Conservation (phyloP, 1,140 invertebrate genomes). For the Oryctes rhinoceros region DNA sequence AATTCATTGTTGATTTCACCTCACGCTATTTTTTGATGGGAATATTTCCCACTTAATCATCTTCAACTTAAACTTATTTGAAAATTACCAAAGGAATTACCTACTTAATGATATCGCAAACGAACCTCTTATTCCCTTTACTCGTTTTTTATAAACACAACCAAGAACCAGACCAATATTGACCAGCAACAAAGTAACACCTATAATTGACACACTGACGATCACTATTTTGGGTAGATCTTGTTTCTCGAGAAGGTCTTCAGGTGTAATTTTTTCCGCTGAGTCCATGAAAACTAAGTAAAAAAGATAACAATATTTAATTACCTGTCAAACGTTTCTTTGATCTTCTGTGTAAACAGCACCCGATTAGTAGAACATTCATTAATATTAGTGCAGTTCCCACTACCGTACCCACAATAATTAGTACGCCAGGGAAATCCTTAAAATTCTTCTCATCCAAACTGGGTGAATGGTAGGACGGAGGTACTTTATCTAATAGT, state of each 20-base stretch:
- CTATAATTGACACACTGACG: conserved; percentile 81
- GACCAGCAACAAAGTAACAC: conserved; percentile 78
- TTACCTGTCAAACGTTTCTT: conserved; percentile 76
- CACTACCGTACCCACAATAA: conserved; percentile 76
- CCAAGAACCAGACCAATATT: conserved; percentile 85
- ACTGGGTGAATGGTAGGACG: conserved; percentile 61
- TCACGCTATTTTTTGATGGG: too few relatives aligned
- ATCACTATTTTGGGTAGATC: conserved; percentile 81
- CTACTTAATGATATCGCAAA: conserved; percentile 42
- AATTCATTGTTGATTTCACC: too few relatives aligned
- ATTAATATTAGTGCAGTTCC: conserved; percentile 77
- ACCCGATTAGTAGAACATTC: conserved; percentile 87
- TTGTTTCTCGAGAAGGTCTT: conserved; percentile 71
- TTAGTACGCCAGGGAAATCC: conserved; percentile 71
- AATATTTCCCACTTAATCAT: too few relatives aligned
- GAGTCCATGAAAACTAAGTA: conserved; percentile 64
- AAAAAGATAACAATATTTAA: conserved; percentile 60
- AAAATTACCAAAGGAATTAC: too few relatives aligned
- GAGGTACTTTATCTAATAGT: conserved; percentile 59
- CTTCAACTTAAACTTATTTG: too few relatives aligned
- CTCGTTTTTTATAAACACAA: conserved; percentile 81
- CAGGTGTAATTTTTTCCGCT: conserved; percentile 67
- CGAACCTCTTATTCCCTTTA: conserved; percentile 71
- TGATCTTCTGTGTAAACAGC: conserved; percentile 81
- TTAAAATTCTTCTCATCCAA: conserved; percentile 59